A percentile compares a stretch with the other conserved stretches of the same genome.
Conservation (phyloP, 2,888 invertebrate genomes). For the Macrophya annulata region DNA sequence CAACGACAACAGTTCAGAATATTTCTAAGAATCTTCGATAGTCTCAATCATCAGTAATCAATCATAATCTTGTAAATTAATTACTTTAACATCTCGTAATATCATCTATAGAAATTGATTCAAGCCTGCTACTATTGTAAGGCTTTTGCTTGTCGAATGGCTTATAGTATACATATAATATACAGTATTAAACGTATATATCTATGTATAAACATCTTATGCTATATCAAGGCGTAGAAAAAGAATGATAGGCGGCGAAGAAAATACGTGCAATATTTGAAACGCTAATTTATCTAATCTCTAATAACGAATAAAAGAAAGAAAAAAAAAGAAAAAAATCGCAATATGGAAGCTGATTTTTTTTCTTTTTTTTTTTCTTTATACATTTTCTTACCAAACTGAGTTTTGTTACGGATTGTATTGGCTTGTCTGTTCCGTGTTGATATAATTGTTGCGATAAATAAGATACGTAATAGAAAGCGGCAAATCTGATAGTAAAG, state of each 20-base stretch:
- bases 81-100: neutral
- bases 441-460: conserved; percentile 12
- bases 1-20: neutral
- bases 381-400: conserved; percentile 33
- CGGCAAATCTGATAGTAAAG: neutral
- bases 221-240: neutral
- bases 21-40: neutral
- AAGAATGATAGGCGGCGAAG: neutral
- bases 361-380: neutral
- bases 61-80: neutral
- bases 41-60: neutral
- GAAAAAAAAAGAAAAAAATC: neutral
- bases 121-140: neutral
- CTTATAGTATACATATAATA: neutral
- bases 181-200: neutral
- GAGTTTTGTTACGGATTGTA: conserved; percentile 45
- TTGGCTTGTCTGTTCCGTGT: conserved; percentile 15
- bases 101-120: neutral
- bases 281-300: neutral
- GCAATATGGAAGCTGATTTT: neutral
- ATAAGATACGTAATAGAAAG: neutral
- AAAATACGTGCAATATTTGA: conserved; percentile 34
- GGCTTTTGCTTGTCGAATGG: neutral
- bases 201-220: too few species aligned
- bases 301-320: neutral